Conservation (phyloP, 2,797 vertebrate genomes). For the Orestias chungarensis region DNA sequence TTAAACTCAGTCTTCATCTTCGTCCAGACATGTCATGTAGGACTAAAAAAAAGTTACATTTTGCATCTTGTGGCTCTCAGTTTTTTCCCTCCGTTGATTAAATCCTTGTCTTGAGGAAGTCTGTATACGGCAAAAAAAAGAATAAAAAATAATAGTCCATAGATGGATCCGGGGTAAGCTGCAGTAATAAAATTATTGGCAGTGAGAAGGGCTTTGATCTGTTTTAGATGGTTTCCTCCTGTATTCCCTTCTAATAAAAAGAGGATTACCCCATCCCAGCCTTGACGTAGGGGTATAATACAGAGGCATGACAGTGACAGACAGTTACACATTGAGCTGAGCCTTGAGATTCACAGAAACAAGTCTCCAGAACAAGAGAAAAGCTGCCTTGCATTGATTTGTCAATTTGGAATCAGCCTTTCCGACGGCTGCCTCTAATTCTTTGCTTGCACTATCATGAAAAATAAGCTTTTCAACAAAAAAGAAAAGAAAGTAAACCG, state of each 20-base stretch:
- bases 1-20: not conserved
- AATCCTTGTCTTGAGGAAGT: not conserved
- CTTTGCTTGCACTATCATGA: not conserved
- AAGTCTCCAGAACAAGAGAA: constrained; percentile 29
- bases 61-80: not conserved
- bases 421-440: not conserved
- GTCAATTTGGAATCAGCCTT: constrained; percentile 21
- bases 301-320: constrained; percentile 39
- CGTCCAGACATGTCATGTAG: not conserved
- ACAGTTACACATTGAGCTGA: constrained; percentile 40
- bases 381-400: constrained; percentile 36
- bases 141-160: too few relatives aligned
- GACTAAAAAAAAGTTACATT: not conserved
- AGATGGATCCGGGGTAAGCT: constrained; percentile 18
- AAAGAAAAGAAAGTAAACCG: not conserved
- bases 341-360: constrained; percentile 33
- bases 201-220: constrained; percentile 61
- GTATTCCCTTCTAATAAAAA: constrained; percentile 78
- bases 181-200: constrained; percentile 67
- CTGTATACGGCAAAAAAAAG: not conserved
- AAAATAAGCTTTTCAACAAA: not conserved
- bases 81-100: not conserved
- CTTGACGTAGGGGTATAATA: constrained; percentile 44
- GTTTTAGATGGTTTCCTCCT: constrained; percentile 67
- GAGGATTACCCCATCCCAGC: constrained; percentile 62